These are phyloP conservation scores for Serripes groenlandicus DNA, from an alignment of 2,888 invertebrate species.

Conservation along the genomic window DNA sequence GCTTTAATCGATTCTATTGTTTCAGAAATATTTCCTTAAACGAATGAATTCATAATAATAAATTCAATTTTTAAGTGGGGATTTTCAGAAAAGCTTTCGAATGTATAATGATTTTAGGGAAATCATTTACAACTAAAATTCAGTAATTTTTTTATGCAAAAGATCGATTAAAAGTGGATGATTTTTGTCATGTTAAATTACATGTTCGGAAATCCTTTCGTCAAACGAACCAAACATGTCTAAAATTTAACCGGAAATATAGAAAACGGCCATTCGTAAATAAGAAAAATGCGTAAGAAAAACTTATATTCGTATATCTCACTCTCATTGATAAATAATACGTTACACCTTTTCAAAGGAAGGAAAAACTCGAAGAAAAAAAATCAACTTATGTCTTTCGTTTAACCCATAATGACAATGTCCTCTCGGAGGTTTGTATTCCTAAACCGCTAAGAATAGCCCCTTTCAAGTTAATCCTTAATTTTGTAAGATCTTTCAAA, in stretches of 20 bases:
- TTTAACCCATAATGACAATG: background rate
- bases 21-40: too few relatives aligned
- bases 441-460: background rate
- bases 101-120: too few relatives aligned
- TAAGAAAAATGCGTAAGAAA: background rate
- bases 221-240: background rate
- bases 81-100: too few relatives aligned
- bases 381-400: background rate
- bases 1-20: too few relatives aligned
- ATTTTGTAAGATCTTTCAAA: background rate
- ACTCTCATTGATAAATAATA: background rate
- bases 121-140: too few relatives aligned
- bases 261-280: background rate
- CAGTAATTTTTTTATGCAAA: too few relatives aligned
- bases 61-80: too few relatives aligned
- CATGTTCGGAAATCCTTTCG: too few relatives aligned
- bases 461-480: background rate
- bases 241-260: background rate
- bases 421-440: constrained; percentile 7
- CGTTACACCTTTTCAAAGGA: background rate
- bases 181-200: too few relatives aligned
- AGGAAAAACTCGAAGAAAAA: background rate
- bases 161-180: too few relatives aligned
- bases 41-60: too few relatives aligned
- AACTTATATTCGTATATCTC: background rate